Evolutionary conservation across 2,113 vertebrate species (phyloP).

Genomic region (Mugil cephalus): DNA sequence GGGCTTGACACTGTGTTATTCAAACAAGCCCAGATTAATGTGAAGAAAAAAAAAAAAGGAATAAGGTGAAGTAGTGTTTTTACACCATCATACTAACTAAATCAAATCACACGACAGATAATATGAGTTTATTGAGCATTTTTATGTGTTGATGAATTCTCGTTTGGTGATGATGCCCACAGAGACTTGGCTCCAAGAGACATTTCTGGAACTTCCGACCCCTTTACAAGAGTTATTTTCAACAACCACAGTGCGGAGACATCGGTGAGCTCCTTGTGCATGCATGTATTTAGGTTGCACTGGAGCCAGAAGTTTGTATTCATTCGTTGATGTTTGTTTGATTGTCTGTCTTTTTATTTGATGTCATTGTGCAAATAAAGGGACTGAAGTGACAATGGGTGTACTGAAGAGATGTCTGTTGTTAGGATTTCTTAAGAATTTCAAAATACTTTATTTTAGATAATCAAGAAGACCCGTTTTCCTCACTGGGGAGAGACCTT

Average conservation of each 20-base stretch:
- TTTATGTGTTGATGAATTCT: constrained; percentile 26
- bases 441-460: constrained; percentile 74
- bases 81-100: neutral
- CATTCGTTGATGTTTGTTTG: constrained; percentile 7
- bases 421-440: constrained; percentile 1
- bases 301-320: neutral
- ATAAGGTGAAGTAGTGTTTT: constrained; percentile 3
- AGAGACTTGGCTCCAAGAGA: constrained; percentile 93
- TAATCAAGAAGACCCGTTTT: constrained; percentile 93
- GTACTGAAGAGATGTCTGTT: neutral
- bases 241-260: constrained; percentile 89
- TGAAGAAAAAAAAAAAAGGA: constrained; percentile 34
- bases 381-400: neutral
- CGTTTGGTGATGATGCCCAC: constrained; percentile 27
- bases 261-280: constrained; percentile 83
- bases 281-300: constrained; percentile 8
- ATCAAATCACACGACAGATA: constrained; percentile 12
- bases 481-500: constrained; percentile 91
- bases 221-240: constrained; percentile 89
- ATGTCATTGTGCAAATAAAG: neutral
- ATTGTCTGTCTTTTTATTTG: neutral
- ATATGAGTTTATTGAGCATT: constrained; percentile 6
- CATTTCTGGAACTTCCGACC: constrained; percentile 91
- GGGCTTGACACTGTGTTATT: constrained; percentile 50
- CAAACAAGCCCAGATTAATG: constrained; percentile 25